phyloP scores from a whole-genome alignment of 2,113 vertebrate genomes.

The Oxygymnocypris stewartii region DNA sequence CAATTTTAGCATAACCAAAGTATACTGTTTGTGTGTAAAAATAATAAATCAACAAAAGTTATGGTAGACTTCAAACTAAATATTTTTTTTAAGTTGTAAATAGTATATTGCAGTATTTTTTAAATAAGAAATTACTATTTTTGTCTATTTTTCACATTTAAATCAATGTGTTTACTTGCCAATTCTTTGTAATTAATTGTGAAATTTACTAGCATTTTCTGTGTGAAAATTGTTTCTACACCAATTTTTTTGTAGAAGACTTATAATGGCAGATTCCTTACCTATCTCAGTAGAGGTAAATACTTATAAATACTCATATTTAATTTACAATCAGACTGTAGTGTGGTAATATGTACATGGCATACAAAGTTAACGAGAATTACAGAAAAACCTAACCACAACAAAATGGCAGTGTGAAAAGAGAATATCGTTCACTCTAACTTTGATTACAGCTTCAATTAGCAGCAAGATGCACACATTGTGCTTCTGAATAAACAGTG shows the following conservation, averaged over 20 bases:
- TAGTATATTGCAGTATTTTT: too few relatives aligned
- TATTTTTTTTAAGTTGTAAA: too few relatives aligned
- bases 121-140: too few relatives aligned
- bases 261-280: background rate
- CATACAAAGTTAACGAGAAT: background rate
- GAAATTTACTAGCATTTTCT: too few relatives aligned
- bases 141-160: too few relatives aligned
- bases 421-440: background rate
- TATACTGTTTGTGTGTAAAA: background rate
- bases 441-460: conserved; percentile 1
- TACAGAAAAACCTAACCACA: background rate
- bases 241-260: background rate
- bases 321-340: background rate
- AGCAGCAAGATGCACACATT: background rate
- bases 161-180: too few relatives aligned
- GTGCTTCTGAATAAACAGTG: background rate
- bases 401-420: background rate
- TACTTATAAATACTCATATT: background rate
- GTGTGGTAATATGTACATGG: background rate
- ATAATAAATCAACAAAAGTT: background rate
- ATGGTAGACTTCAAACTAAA: too few relatives aligned
- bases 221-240: too few relatives aligned
- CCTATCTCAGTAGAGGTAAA: background rate
- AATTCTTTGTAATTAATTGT: too few relatives aligned
- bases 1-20: background rate